phyloP scores from a whole-genome alignment of 2,113 vertebrate genomes.

The Pachyramphus minor region DNA sequence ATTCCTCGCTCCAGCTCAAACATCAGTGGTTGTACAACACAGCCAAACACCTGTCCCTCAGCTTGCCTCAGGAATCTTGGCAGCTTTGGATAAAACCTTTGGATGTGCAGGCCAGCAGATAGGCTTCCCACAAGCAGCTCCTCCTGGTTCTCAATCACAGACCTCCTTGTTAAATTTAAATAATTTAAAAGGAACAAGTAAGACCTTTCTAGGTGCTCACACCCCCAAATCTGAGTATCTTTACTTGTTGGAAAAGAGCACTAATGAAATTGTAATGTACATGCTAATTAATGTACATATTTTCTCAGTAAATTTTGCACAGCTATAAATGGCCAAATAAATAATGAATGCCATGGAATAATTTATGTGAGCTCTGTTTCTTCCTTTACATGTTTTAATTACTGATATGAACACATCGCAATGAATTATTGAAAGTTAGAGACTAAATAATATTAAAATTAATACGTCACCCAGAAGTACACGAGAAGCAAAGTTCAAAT shows the following conservation, averaged over 20 bases:
- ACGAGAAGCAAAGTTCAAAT: slow-evolving; percentile 25
- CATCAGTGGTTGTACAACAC: background rate
- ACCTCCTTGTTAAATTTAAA: background rate
- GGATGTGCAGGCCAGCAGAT: background rate
- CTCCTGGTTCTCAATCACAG: background rate
- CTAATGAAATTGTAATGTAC: slow-evolving; percentile 36
- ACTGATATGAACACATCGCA: background rate
- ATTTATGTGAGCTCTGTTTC: slow-evolving; percentile 35
- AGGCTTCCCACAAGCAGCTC: background rate
- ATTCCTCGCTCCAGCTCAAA: background rate
- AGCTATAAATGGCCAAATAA: slow-evolving; percentile 53
- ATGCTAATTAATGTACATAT: slow-evolving; percentile 33
- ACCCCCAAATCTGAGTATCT: background rate
- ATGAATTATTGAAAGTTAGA: slow-evolving; percentile 56
- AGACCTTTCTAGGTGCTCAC: background rate
- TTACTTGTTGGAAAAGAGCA: background rate
- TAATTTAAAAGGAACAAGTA: background rate
- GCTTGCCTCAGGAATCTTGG: background rate
- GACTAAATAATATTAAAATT: slow-evolving; percentile 61
- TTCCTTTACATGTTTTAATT: slow-evolving; percentile 56
- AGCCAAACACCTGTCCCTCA: fast-evolving
- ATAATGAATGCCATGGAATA: slow-evolving; percentile 52
- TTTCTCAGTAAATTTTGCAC: slow-evolving; percentile 45
- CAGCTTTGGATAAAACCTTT: background rate
- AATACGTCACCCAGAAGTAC: slow-evolving; percentile 25